These are phyloP conservation scores for Aethina tumida DNA, from an alignment of 1,140 invertebrate genomes.

Conservation along the genomic window DNA sequence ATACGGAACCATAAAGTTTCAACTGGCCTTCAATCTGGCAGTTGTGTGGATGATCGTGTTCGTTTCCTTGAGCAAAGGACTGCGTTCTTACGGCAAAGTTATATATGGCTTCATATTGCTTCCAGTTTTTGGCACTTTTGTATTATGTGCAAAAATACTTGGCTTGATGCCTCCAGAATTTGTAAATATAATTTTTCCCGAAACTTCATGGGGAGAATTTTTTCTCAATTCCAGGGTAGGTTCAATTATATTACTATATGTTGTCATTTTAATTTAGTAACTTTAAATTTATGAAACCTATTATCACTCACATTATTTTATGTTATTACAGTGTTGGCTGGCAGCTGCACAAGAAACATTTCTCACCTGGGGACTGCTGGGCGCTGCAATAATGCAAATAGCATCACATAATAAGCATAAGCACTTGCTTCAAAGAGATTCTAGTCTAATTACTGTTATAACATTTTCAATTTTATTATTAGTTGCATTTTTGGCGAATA, in stretches of 20 bases:
- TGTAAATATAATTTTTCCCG: constrained; percentile 58
- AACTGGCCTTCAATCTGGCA: constrained; percentile 80
- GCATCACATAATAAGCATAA: constrained; percentile 64
- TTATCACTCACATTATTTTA: constrained; percentile 3
- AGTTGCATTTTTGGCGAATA: constrained; percentile 67
- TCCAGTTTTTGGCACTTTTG: constrained; percentile 60
- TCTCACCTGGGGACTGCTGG: constrained; percentile 81
- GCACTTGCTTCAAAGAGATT: constrained; percentile 64
- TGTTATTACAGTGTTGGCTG: constrained; percentile 62
- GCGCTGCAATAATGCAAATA: constrained; percentile 72
- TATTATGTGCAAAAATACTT: constrained; percentile 65
- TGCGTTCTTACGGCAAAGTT: constrained; percentile 77
- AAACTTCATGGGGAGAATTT: constrained; percentile 73
- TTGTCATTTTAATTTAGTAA: constrained; percentile 7
- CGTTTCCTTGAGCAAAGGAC: constrained; percentile 77
- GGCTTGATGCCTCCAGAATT: constrained; percentile 54
- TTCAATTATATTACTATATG: constrained; percentile 14
- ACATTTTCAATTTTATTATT: constrained; percentile 66
- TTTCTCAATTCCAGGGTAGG: constrained; percentile 66
- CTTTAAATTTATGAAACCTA: constrained; percentile 1
- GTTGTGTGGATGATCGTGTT: constrained; percentile 87
- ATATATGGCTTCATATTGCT: constrained; percentile 62
- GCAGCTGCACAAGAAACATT: constrained; percentile 81
- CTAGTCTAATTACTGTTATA: constrained; percentile 64
- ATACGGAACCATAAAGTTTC: constrained; percentile 67